These are phyloP conservation scores for Theretra japonica DNA, from an alignment of 2,888 invertebrate genomes.

Conservation along the genomic window DNA sequence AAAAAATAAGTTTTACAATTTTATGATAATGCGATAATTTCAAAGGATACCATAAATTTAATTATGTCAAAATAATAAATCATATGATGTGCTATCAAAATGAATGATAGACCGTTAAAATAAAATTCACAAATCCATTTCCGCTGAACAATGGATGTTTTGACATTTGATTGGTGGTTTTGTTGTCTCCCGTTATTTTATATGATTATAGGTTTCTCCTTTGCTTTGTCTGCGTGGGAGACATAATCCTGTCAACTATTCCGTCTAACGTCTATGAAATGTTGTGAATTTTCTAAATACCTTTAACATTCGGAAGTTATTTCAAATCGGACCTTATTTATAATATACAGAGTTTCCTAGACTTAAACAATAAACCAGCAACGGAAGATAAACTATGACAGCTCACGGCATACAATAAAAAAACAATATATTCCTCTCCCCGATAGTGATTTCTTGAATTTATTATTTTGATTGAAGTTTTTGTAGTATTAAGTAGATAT, in stretches of 20 bases:
- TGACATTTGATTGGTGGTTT: background rate
- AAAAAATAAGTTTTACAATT: background rate
- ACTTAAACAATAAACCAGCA: too few species aligned
- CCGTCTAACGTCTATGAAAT: too few species aligned
- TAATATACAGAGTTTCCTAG: too few species aligned
- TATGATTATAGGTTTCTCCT: background rate
- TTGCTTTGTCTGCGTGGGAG: background rate
- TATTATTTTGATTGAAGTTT: too few species aligned
- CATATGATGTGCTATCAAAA: background rate
- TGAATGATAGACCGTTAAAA: conserved; percentile 9
- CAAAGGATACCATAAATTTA: conserved; percentile 1
- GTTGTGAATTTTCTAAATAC: too few species aligned
- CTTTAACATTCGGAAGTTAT: too few species aligned
- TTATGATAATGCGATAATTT: background rate
- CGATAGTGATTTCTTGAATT: too few species aligned
- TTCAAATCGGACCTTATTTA: too few species aligned
- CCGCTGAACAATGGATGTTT: conserved; percentile 10
- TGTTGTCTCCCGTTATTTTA: conserved; percentile 14
- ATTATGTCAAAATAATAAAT: conserved; percentile 15
- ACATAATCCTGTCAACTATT: background rate
- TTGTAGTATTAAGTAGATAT: too few species aligned
- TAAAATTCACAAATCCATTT: conserved; percentile 18
- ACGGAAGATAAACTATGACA: too few species aligned
- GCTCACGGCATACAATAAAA: too few species aligned
- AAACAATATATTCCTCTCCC: too few species aligned